Conservation (phyloP, 2,113 vertebrate species). For the Xiphorhynchus elegans region DNA sequence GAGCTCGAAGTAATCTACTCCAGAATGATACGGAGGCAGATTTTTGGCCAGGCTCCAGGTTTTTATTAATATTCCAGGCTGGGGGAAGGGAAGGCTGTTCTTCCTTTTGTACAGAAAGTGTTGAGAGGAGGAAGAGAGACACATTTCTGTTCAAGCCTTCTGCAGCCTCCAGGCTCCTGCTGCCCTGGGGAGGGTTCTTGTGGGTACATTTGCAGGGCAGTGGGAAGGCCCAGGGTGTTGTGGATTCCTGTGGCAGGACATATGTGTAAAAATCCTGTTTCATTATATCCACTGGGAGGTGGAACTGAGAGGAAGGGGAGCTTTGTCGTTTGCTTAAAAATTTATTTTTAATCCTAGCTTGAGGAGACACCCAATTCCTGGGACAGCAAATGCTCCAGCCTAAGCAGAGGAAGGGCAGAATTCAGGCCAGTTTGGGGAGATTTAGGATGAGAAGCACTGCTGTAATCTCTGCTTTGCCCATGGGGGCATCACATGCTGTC, state of each 20-base stretch:
- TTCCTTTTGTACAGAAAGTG: not conserved
- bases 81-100: not conserved
- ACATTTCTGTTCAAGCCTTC: not conserved
- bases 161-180: not conserved
- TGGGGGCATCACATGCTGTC: rapidly evolving
- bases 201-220: not conserved
- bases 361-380: rapidly evolving
- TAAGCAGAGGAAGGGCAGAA: not conserved
- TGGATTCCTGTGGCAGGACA: not conserved
- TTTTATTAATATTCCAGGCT: constrained; percentile 16
- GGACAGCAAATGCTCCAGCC: not conserved
- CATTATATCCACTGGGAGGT: not conserved
- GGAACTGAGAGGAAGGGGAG: not conserved
- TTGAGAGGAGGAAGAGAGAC: not conserved
- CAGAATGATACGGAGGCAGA: not conserved
- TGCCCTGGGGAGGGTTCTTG: not conserved
- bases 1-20: not conserved
- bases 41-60: not conserved
- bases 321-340: not conserved
- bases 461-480: not conserved
- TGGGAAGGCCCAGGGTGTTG: not conserved
- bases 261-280: not conserved
- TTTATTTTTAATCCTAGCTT: not conserved
- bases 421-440: not conserved
- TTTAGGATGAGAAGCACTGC: not conserved